These are phyloP conservation scores for Metacarcinus magister DNA, from an alignment of 2,888 invertebrate species.

Conservation along the genomic window DNA sequence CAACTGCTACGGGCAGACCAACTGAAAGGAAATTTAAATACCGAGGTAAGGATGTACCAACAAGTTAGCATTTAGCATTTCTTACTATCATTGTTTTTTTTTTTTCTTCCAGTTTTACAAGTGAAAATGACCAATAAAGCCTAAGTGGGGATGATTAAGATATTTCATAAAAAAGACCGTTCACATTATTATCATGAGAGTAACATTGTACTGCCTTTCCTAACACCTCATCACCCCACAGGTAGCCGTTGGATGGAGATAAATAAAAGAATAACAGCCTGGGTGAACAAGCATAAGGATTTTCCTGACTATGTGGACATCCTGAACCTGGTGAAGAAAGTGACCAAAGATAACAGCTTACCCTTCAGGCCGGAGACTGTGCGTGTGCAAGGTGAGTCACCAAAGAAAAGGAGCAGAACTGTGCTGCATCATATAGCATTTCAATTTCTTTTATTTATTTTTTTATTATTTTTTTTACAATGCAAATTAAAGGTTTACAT, in stretches of 20 bases:
- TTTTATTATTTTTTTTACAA: no score
- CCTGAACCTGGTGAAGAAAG: conserved; percentile 84
- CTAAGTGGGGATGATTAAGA: neutral
- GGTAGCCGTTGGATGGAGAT: conserved; percentile 87
- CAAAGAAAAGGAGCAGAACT: neutral
- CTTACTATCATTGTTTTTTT: no score
- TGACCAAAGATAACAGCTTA: conserved; percentile 84
- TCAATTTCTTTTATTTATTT: no score
- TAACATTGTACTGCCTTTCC: neutral
- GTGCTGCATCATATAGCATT: no score
- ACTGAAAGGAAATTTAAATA: conserved; percentile 79
- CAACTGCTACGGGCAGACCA: conserved; percentile 78
- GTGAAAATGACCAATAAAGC: no score
- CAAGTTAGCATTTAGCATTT: no score
- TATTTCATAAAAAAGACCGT: neutral
- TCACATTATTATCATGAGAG: neutral
- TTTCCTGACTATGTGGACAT: conserved; percentile 86
- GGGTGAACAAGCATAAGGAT: conserved; percentile 85
- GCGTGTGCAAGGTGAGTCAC: conserved; percentile 80
- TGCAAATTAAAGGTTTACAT: no score
- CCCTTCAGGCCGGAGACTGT: conserved; percentile 83
- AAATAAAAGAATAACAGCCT: conserved; percentile 85
- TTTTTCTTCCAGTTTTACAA: no score
- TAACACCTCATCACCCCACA: conserved; percentile 82
- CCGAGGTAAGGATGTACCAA: conserved; percentile 62